These are phyloP conservation scores for Catharus minimus DNA, from an alignment of 2,113 vertebrate species.

Conservation along the genomic window DNA sequence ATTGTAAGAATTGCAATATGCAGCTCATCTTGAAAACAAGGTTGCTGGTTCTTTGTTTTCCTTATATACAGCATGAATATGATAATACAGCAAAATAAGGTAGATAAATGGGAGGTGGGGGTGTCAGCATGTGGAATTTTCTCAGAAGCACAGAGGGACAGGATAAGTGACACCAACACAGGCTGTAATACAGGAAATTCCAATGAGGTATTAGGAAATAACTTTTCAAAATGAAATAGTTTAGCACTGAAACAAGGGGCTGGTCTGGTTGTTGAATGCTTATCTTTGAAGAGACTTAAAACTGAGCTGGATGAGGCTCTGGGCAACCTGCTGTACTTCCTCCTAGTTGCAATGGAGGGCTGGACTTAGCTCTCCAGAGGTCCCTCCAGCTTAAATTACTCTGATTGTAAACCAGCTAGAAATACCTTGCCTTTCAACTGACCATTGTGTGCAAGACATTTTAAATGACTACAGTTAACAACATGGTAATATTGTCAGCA, in stretches of 20 bases:
- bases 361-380: background rate
- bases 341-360: background rate
- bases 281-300: background rate
- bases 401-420: background rate
- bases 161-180: background rate
- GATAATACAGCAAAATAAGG: background rate
- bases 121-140: background rate
- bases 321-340: background rate
- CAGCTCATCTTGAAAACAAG: background rate
- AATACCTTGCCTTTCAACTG: background rate
- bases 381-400: background rate
- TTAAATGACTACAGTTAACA: background rate
- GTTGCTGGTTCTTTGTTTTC: background rate
- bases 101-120: background rate
- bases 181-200: conserved; percentile 13
- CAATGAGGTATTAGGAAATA: conserved; percentile 6
- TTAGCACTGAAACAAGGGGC: background rate
- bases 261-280: background rate
- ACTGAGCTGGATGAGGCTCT: background rate
- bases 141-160: background rate
- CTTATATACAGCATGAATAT: background rate
- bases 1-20: accelerated
- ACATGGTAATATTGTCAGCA: background rate
- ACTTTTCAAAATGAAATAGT: background rate
- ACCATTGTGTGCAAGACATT: background rate